Evolutionary conservation across 2,797 vertebrate species (phyloP).

Genomic region (Pagetopsis macropterus): DNA sequence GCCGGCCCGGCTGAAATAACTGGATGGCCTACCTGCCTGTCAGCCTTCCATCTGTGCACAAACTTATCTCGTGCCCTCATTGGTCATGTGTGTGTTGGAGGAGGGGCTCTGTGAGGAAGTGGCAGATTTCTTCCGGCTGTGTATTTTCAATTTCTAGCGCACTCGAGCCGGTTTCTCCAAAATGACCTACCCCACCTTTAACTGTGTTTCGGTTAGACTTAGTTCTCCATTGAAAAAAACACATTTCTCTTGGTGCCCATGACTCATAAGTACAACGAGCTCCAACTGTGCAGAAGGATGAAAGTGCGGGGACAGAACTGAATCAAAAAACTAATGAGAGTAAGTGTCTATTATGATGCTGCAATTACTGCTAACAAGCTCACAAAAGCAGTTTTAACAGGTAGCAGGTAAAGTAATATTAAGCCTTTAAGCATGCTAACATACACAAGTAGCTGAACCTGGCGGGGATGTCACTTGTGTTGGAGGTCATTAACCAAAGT

Average conservation of each 20-base stretch:
- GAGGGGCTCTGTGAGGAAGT: too few species aligned
- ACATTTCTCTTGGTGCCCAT: not conserved
- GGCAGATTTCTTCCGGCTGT: too few species aligned
- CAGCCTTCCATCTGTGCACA: too few species aligned
- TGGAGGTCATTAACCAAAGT: not conserved
- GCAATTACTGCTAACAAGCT: not conserved
- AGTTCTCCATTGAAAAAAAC: not conserved
- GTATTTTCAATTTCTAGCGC: too few species aligned
- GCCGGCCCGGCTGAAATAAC: too few species aligned
- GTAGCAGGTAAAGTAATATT: not conserved
- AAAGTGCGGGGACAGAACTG: not conserved
- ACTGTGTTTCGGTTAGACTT: not conserved
- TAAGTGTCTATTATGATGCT: not conserved
- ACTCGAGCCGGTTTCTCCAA: too few species aligned
- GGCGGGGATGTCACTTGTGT: not conserved
- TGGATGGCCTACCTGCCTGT: too few species aligned
- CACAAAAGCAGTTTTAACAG: not conserved
- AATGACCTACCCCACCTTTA: too few species aligned
- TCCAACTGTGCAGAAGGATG: not conserved
- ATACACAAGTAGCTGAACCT: not conserved
- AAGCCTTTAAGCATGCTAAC: not conserved
- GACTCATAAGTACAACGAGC: not conserved
- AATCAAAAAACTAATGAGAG: not conserved
- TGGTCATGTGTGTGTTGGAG: too few species aligned
- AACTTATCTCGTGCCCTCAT: too few species aligned